Conservation (phyloP, 2,888 invertebrate species). For the Erebia epiphron region DNA sequence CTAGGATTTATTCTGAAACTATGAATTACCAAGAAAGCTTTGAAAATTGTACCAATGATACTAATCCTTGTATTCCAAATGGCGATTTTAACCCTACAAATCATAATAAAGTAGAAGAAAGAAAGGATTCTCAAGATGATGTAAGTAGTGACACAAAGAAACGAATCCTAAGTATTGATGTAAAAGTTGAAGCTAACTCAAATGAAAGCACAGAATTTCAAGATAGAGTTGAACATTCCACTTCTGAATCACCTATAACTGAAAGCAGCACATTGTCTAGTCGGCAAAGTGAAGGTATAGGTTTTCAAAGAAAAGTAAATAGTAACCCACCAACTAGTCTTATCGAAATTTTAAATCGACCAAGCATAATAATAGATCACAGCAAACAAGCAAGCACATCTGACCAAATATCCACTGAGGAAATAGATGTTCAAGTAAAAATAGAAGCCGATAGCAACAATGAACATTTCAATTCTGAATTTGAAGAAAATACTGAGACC, state of each 20-base stretch:
- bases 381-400: background rate
- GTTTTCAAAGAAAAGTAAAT: background rate
- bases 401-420: too few relatives aligned
- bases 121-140: background rate
- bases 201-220: background rate
- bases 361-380: background rate
- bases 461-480: background rate
- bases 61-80: background rate
- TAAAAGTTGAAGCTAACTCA: constrained; percentile 12
- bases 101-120: background rate
- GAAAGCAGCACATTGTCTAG: background rate
- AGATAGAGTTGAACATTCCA: background rate
- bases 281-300: background rate
- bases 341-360: constrained; percentile 19
- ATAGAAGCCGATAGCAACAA: background rate
- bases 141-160: background rate
- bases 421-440: constrained; percentile 7
- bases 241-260: background rate
- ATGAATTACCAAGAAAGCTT: background rate
- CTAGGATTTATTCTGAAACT: constrained; percentile 6
- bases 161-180: background rate
- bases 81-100: background rate
- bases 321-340: constrained; percentile 10
- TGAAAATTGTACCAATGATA: background rate
- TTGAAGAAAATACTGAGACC: background rate